Evolutionary conservation across 2,888 invertebrate species (phyloP), one percentile per base, ranked within the genome.

Genomic region (Torymus tubicola): DNA sequence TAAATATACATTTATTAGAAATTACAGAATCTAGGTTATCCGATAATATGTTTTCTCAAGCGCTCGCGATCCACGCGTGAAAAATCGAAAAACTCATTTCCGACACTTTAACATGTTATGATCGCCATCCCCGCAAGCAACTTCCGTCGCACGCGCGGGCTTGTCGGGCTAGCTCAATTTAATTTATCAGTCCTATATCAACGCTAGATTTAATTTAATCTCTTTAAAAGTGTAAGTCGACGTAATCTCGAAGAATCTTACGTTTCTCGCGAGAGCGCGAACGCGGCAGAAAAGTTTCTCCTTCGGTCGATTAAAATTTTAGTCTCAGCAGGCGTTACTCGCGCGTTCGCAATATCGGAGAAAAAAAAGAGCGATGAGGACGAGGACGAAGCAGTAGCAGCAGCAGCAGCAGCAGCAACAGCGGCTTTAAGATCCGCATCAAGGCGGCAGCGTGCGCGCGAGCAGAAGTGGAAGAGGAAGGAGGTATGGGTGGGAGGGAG

Each of bases 401-500:
- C 13, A 16, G 53, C 16, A 42, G 13, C 18, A 71, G 73, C 31
- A 18, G 58, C 50, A 13, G 55, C 18, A 78, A 75, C 82, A 70
- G 65, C n/a, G 52, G 75, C 70, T 71, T 80, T 75, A 67, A 80
- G 75, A 75, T 80, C 63, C 65, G 70, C 70, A 75, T 72, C 63
- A 52, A 69, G 68, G 21, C 60, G 14, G 63, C 31, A 21, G 18
- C 57, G 60, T 11, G 57, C 13, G 55, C 53, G 67, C 60, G 57
- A 72, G 68, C 60, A 71, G 79, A 82, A 79, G 81, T 61, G 68
- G 82, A 82, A 81, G 71, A 24, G 57, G 72, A n/a, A 70, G 67
- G 69, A 73, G 80, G 80, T n/a, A n/a, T 83, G 83, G 70, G 78
- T 82, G 78, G 73, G 78, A 50, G 70, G 78, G 82, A 78, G 73